Conservation (phyloP, 2,113 vertebrate species). For the Cynopterus brachyotis region DNA sequence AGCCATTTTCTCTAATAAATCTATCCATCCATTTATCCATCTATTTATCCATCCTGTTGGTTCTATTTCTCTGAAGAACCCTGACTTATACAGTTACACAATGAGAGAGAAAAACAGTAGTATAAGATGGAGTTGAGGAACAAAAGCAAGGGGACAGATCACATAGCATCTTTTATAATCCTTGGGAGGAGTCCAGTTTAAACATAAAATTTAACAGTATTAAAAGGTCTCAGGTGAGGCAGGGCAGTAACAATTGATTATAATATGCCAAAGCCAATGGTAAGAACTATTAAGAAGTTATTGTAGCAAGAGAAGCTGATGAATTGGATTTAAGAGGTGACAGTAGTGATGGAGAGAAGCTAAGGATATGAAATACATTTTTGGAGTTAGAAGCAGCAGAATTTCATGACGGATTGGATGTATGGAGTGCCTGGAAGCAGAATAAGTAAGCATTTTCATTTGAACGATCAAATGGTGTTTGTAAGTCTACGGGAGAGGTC, state of each 20-base stretch:
- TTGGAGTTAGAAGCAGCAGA: background rate
- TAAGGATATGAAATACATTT: background rate
- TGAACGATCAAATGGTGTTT: background rate
- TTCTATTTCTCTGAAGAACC: background rate
- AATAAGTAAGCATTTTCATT: background rate
- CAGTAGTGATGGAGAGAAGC: background rate
- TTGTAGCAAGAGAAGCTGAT: background rate
- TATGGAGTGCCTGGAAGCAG: background rate
- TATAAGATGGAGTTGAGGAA: background rate
- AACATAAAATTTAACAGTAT: background rate
- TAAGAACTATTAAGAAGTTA: background rate
- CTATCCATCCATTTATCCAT: background rate
- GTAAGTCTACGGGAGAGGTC: background rate
- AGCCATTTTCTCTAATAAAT: background rate
- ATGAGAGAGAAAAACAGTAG: background rate
- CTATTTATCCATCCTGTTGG: background rate
- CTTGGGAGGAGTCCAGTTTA: background rate
- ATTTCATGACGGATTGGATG: background rate
- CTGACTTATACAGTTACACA: background rate
- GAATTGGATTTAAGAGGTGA: background rate
- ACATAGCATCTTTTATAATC: background rate
- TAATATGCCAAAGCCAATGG: background rate
- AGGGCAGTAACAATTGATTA: background rate
- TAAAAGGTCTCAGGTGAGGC: background rate
- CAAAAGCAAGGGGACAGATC: background rate